Conservation (phyloP, 2,888 invertebrate genomes). For the Dolichomitus sp. region DNA sequence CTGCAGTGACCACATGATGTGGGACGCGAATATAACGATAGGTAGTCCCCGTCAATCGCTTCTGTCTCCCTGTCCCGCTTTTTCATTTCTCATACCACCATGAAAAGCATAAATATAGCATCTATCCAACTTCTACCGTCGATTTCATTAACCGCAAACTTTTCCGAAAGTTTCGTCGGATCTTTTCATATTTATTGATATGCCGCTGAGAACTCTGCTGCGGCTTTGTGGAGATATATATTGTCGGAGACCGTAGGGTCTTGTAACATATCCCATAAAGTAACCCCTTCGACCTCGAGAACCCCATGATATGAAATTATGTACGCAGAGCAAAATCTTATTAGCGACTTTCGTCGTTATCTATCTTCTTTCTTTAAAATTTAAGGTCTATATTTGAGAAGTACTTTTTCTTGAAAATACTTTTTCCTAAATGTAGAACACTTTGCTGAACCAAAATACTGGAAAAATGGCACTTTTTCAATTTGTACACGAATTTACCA, state of each 20-base stretch:
- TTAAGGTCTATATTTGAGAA: background rate
- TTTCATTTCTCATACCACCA: background rate
- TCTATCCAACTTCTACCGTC: conserved; percentile 17
- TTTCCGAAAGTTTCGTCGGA: conserved; percentile 45
- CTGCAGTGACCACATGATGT: background rate
- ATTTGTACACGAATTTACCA: too few species aligned
- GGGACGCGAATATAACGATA: background rate
- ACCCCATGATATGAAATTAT: background rate
- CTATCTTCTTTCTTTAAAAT: background rate
- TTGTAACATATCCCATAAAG: background rate
- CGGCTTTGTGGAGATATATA: background rate
- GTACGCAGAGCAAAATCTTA: background rate
- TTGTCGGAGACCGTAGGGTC: background rate
- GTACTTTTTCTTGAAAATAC: too few species aligned
- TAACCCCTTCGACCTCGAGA: conserved; percentile 7
- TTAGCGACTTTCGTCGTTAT: background rate
- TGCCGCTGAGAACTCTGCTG: conserved; percentile 40
- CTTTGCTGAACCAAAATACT: too few species aligned
- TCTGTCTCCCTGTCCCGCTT: background rate
- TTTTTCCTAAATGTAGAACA: too few species aligned
- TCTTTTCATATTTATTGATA: conserved; percentile 40
- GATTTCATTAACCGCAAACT: conserved; percentile 58
- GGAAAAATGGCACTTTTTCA: too few species aligned
- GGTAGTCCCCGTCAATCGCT: background rate
- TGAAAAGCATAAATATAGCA: conserved; percentile 13